Base-by-base conservation (phyloP, 2,797 vertebrate species). In the Diceros bicornis region DNA sequence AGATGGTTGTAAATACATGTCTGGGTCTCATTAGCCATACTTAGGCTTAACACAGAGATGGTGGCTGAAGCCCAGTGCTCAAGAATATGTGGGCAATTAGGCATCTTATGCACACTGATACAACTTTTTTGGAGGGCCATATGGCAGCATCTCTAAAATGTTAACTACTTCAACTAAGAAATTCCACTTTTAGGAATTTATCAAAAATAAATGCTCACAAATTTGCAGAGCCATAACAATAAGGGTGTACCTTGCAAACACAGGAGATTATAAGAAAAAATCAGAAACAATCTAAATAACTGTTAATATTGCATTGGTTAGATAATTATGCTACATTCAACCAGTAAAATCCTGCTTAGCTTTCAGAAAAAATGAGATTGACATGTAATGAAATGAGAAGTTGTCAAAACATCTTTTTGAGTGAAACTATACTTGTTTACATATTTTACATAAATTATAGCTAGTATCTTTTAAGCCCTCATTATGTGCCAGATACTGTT, bases 221-320 rank as follows among this genome's bases (percentile, higher is more conserved):
- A 88, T 77, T 82, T 97, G 29, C 25, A 93, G 69, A 77, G 44
- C 57, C 25, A 32, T 52, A 57, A 47, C 25, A 95, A 74, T 74
- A 83, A 96, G 11, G 14, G 27, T 69, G 1, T 62, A 57, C 23
- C 32, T 82, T 89, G 5, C 1, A 79, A 95, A 57, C n/a, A 68
- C 0, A 83, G 21, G 25, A 41, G 18, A 16, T 81, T 85, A 62
- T 89, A n/a, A 77, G 20, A 57, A 92, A 93, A 86, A 50, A 27
- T 12, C 17, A 85, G 47, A 75, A 91, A 82, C 2, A 32, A n/a
- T 93, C 64, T 62, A 94, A 94, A 59, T 50, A 25, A 50, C 11
- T 20, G 83, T 23, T 1, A 68, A 44, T 47, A 44, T 7, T 29
- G 3, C 27, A 57, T n/a, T 66, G n/a, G 8, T 59, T 52, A 83